Conservation (phyloP, 2,888 invertebrate species). For the Drosophila rubida region DNA sequence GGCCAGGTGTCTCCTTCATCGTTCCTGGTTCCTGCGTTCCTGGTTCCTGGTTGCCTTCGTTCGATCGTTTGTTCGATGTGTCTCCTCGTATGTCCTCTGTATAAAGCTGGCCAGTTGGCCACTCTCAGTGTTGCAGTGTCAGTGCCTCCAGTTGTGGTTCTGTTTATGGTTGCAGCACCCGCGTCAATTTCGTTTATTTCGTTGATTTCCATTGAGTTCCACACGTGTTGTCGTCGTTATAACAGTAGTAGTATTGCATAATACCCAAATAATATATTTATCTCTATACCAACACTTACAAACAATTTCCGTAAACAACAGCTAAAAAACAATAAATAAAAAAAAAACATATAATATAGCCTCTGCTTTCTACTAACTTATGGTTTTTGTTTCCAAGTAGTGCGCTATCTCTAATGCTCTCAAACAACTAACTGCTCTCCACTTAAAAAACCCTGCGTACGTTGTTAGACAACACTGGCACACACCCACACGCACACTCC, state of each 20-base stretch:
- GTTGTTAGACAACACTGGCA: slow-evolving; percentile 56
- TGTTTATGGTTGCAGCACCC: slow-evolving; percentile 61
- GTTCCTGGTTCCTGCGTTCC: slow-evolving; percentile 48
- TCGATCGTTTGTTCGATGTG: slow-evolving; percentile 58
- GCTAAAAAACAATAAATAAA: slow-evolving; percentile 15
- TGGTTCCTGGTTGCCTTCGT: slow-evolving; percentile 41
- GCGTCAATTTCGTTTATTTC: slow-evolving; percentile 42
- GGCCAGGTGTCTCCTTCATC: slow-evolving; percentile 39
- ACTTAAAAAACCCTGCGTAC: slow-evolving; percentile 48
- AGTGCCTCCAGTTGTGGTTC: slow-evolving; percentile 40
- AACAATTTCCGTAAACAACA: slow-evolving; percentile 44
- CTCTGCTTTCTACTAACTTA: slow-evolving; percentile 59
- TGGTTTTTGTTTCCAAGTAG: slow-evolving; percentile 61
- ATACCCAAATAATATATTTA: slow-evolving; percentile 26
- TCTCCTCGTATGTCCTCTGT: slow-evolving; percentile 56
- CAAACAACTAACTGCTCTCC: slow-evolving; percentile 42
- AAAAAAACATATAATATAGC: slow-evolving; percentile 43
- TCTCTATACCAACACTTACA: slow-evolving; percentile 52
- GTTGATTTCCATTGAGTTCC: slow-evolving; percentile 44
- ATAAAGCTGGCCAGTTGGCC: slow-evolving; percentile 54
- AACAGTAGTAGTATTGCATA: slow-evolving; percentile 40
- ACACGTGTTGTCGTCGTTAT: slow-evolving; percentile 60
- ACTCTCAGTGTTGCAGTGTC: slow-evolving; percentile 28
- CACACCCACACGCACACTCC: slow-evolving; percentile 23
- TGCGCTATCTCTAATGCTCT: slow-evolving; percentile 50